A percentile compares a stretch with the other conserved stretches of the same genome.
Evolutionary conservation across 53 echinoderm and acorn worm genomes (phyloP).

Genomic region (Luidia sarsii): DNA sequence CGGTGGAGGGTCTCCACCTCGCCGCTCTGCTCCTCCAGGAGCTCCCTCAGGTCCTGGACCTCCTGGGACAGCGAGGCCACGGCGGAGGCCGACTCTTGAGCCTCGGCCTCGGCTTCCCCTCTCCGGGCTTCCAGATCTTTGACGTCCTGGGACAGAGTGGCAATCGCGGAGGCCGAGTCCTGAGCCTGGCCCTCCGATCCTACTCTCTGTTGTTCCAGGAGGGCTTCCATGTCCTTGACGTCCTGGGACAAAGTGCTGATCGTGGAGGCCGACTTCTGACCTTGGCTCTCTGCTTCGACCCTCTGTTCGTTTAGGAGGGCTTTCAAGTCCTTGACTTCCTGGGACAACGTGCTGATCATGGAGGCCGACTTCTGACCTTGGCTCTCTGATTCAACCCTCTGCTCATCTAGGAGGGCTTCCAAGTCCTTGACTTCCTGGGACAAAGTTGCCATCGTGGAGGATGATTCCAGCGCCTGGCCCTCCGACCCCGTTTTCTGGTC

Average conservation of each 20-base stretch:
- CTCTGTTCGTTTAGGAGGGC: not conserved
- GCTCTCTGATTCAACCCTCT: not conserved
- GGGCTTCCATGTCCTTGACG: no score
- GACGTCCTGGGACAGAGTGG: not conserved
- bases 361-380: not conserved
- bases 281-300: not conserved
- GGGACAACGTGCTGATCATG: not conserved
- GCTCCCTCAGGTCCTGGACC: not conserved
- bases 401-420: not conserved
- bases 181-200: not conserved
- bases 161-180: not conserved
- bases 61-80: not conserved
- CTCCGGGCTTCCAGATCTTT: not conserved
- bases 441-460: not conserved
- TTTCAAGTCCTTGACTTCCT: no score
- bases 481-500: not conserved
- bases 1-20: slow-evolving; percentile 3
- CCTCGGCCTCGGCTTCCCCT: not conserved
- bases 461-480: not conserved
- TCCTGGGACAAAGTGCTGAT: not conserved
- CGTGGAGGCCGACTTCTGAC: not conserved
- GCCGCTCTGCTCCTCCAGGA: not conserved
- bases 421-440: not conserved
- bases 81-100: not conserved
- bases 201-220: not conserved